Evolutionary conservation across 2,888 invertebrate species (phyloP).

Genomic region (Pogonocherus hispidulus): DNA sequence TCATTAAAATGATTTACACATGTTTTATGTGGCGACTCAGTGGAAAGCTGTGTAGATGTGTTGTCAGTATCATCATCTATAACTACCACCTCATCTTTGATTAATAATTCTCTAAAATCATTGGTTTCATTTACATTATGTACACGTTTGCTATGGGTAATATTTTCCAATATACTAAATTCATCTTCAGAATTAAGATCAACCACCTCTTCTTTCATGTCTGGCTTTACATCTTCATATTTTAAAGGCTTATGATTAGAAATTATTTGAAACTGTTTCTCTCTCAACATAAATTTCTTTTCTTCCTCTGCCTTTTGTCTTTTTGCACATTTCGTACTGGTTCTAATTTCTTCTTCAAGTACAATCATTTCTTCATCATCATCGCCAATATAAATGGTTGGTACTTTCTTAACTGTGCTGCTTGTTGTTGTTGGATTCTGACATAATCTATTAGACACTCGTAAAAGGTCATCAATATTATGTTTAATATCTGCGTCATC

Average conservation of each 20-base stretch:
- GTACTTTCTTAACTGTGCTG: neutral
- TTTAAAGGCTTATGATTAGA: constrained; percentile 16
- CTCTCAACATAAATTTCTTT: neutral
- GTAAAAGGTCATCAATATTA: neutral
- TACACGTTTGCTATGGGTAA: neutral
- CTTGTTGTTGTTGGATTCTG: neutral
- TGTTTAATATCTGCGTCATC: neutral
- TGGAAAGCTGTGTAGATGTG: neutral
- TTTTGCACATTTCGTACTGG: constrained; percentile 4
- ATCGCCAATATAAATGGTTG: constrained; percentile 14
- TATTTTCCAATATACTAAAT: neutral
- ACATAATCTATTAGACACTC: neutral
- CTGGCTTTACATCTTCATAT: neutral
- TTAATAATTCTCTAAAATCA: neutral
- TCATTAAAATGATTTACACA: neutral
- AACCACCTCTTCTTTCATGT: constrained; percentile 5
- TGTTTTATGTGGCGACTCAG: neutral
- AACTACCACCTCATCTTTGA: neutral
- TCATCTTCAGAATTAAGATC: constrained; percentile 11
- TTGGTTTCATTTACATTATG: neutral
- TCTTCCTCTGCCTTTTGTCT: constrained; percentile 17
- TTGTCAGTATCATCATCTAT: neutral
- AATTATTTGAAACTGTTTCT: constrained; percentile 6
- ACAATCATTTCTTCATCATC: constrained; percentile 10
- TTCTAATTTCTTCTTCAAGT: constrained; percentile 12